A percentile compares a stretch with the other conserved stretches of the same genome.
Conservation (phyloP, 92 coral and sea anemone genomes). For the Zoanthus sansibaricus region DNA sequence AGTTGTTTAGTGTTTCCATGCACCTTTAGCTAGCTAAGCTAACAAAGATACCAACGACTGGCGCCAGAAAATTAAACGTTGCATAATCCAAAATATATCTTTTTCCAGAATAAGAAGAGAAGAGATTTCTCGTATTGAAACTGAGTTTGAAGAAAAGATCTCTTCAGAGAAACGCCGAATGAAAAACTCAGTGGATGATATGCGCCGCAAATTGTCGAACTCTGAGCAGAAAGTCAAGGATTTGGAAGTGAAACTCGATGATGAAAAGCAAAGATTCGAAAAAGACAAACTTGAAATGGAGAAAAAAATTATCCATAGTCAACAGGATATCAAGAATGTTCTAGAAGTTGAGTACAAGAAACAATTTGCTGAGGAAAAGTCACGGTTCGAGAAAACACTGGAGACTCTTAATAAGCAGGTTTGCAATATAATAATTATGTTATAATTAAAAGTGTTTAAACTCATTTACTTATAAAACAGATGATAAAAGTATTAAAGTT, state of each 20-base stretch:
- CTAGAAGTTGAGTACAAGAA: constrained; percentile 77
- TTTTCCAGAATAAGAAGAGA: constrained; percentile 65
- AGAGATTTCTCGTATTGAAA: constrained; percentile 64
- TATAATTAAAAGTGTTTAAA: too few relatives aligned
- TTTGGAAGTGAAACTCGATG: constrained; percentile 59
- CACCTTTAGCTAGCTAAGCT: too few relatives aligned
- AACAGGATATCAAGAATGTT: constrained; percentile 66
- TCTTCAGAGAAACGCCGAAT: constrained; percentile 65
- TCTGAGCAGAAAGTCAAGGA: constrained; percentile 70
- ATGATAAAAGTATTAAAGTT: too few relatives aligned
- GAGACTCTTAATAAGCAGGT: constrained; percentile 75
- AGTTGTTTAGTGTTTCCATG: too few relatives aligned
- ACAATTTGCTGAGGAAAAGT: constrained; percentile 63
- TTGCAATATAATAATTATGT: background rate
- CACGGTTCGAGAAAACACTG: constrained; percentile 76
- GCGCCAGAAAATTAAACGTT: too few relatives aligned
- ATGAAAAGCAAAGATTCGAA: constrained; percentile 66
- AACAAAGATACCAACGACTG: too few relatives aligned
- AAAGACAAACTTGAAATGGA: constrained; percentile 58
- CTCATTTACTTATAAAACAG: too few relatives aligned
- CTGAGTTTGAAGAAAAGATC: constrained; percentile 59
- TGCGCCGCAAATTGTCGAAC: constrained; percentile 66
- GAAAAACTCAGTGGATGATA: constrained; percentile 68
- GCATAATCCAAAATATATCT: too few relatives aligned
- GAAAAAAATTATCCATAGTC: constrained; percentile 59